A percentile compares a stretch with the other conserved stretches of the same genome.
Evolutionary conservation across 2,113 vertebrate species (phyloP).

Genomic region (cattle (Bos taurus)): ARS-UCD2.0 NC_037335.1:87733501-87734000

Average conservation of each 20-base stretch:
- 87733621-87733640: constrained; percentile 98
- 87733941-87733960: not conserved
- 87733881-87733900: constrained; percentile 72
- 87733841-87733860: constrained; percentile 89
- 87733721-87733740: too few relatives aligned
- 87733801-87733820: constrained; percentile 87
- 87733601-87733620: constrained; percentile 96
- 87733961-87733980: not conserved
- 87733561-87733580: constrained; percentile 95
- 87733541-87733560: constrained; percentile 98
- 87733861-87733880: constrained; percentile 84
- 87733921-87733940: too few relatives aligned
- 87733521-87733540: constrained; percentile 95
- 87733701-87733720: too few relatives aligned
- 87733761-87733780: too few relatives aligned
- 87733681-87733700: too few relatives aligned
- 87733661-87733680: constrained; percentile 96
- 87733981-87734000: not conserved
- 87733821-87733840: constrained; percentile 89
- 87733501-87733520: constrained; percentile 96
- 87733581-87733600: constrained; percentile 96
- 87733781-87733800: constrained; percentile 82
- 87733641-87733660: constrained; percentile 97
- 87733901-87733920: too few relatives aligned
- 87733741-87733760: too few relatives aligned